phyloP scores from a whole-genome alignment of 2,888 invertebrate species.

The Caenorhabditis angaria region DNA sequence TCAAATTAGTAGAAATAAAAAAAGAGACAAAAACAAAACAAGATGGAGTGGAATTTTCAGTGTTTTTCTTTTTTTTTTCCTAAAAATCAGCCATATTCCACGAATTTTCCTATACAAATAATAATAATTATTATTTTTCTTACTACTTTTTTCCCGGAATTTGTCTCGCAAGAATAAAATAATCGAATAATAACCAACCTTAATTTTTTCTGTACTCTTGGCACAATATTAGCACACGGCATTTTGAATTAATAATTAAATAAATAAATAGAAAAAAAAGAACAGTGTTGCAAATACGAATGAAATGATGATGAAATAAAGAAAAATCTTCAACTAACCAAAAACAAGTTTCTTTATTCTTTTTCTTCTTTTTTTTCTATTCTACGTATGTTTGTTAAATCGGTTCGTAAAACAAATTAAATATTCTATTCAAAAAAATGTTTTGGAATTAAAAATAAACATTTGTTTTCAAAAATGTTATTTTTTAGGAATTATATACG shows the following conservation, averaged over 20 bases:
- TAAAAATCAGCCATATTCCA: too few relatives aligned
- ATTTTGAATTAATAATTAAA: background rate
- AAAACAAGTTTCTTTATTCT: background rate
- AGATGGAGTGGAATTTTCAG: background rate
- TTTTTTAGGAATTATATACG: too few relatives aligned
- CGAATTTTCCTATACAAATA: too few relatives aligned
- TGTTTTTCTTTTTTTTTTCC: too few relatives aligned
- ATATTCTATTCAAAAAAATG: background rate
- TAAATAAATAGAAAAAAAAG: background rate
- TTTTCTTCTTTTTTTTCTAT: background rate
- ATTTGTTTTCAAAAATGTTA: background rate
- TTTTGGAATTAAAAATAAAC: background rate
- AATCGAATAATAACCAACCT: background rate
- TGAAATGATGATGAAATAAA: too few relatives aligned
- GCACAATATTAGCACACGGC: background rate
- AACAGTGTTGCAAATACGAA: background rate
- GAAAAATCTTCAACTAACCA: background rate
- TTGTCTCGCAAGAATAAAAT: background rate
- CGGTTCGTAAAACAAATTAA: constrained; percentile 2
- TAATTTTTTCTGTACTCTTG: background rate
- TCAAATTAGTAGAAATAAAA: constrained; percentile 2
- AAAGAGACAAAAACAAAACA: background rate
- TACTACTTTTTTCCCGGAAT: background rate
- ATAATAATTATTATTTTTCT: too few relatives aligned
- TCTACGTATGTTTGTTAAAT: too few relatives aligned